Evolutionary conservation across 2,888 invertebrate genomes (phyloP).

Genomic region (Desoria tigrina): DNA sequence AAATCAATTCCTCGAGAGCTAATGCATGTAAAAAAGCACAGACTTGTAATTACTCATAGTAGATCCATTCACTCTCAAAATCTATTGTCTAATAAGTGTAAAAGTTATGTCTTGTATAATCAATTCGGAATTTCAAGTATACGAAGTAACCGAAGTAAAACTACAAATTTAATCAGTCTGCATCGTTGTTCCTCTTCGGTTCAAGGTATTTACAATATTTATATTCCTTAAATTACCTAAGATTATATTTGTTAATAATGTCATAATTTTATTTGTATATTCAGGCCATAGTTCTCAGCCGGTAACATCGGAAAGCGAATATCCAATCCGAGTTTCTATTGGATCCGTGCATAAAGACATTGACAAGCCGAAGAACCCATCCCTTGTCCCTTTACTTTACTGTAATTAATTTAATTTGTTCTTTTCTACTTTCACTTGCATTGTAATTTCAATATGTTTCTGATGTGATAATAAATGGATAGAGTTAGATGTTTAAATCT

Average conservation of each 20-base stretch:
- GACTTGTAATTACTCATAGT: no score
- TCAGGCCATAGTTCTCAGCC: neutral
- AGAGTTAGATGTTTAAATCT: neutral
- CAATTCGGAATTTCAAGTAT: no score
- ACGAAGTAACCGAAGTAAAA: no score
- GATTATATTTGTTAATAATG: no score
- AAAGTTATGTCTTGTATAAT: no score
- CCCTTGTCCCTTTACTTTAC: slow-evolving; percentile 41
- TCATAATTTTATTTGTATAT: slow-evolving; percentile 1
- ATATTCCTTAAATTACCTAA: no score
- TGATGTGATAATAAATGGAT: neutral
- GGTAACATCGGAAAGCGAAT: slow-evolving; percentile 3
- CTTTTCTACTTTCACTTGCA: neutral
- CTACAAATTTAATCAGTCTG: no score
- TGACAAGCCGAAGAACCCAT: slow-evolving; percentile 30
- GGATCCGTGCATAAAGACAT: slow-evolving; percentile 44
- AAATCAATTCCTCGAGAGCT: no score
- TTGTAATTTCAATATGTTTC: neutral
- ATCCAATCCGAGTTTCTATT: slow-evolving; percentile 36
- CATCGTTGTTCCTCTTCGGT: neutral
- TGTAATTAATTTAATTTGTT: slow-evolving; percentile 36
- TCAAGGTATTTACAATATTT: neutral
- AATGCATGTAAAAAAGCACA: no score
- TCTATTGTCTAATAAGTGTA: no score
- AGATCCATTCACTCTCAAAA: no score